Evolutionary conservation across 2,888 invertebrate species (phyloP), one percentile per base, ranked within the genome.

Genomic region (Falcaria lacertinaria): DNA sequence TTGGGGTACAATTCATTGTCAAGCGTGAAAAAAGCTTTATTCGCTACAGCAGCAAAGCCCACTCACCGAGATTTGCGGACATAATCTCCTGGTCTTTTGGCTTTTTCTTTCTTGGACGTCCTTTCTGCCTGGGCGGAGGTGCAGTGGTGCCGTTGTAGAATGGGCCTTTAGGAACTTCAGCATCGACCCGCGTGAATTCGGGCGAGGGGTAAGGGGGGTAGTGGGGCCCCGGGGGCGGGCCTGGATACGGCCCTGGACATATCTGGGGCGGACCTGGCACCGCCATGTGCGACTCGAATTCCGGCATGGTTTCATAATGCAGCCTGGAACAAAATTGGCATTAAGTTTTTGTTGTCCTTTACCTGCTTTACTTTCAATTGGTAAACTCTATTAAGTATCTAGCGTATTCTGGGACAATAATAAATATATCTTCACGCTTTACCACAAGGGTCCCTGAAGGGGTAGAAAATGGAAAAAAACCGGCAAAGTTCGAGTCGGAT

Each of bases 51-150:
- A 28, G 7, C 11, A 28, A 15, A 15, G 40, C 44, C 32, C 42
- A 82, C 94, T 93, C 84, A 96, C 96, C 96, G 81, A 96, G 92
- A 82, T 93, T 96, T 41, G 95, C 94, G 41, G 95, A 94, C 93
- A 96, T 94, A 47, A 94, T 92, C 71, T 96, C 96, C 63, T 96
- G 92, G 76, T 96, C 96, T 90, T 96, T 96, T 41, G 96, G 96
- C 83, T 97, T 97, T 90, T 97, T 91, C 89, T 97, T 97, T 74
- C 97, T 90, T 28, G 97, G 97, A 57, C 98, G 90, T 7, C 97
- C 97, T 90, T 98, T 98, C 82, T 97, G 97, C 61, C 97, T 91
- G 4, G 96, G 95, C n/a, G 93, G 91, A 39, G 89, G 87, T 33
- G 84, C 82, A 5, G 85, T 50, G 43, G 88, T 82, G 7, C 92